Conservation (phyloP, 2,113 vertebrate genomes). For the Myxocyprinus asiaticus region DNA sequence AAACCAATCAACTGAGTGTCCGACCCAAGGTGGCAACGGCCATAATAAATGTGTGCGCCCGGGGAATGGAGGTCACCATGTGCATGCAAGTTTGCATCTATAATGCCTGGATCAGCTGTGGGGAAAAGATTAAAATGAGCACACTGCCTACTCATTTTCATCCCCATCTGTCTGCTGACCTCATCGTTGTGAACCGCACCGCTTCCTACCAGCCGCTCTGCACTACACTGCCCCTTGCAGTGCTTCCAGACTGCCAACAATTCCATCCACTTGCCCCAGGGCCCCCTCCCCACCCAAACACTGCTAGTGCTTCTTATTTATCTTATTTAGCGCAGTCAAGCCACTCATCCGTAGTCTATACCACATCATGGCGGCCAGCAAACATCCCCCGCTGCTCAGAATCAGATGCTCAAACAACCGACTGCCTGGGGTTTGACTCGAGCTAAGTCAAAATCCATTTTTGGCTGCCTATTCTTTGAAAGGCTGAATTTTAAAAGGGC, state of each 20-base stretch:
- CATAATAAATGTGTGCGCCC: constrained; percentile 30
- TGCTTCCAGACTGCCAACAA: constrained; percentile 2
- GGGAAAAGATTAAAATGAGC: constrained; percentile 74
- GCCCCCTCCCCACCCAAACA: constrained; percentile 27
- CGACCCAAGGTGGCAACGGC: constrained; percentile 43
- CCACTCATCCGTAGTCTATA: not conserved
- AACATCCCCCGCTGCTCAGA: not conserved
- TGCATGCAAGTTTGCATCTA: constrained; percentile 67
- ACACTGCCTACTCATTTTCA: constrained; percentile 71
- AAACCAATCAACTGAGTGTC: constrained; percentile 59
- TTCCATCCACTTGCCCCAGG: no score
- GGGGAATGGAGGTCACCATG: constrained; percentile 44
- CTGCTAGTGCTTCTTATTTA: constrained; percentile 11
- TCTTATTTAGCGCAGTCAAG: not conserved
- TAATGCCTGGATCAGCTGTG: constrained; percentile 73
- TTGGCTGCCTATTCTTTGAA: constrained; percentile 66
- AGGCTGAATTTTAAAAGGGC: constrained; percentile 73
- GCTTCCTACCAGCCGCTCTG: not conserved
- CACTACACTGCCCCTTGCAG: not conserved
- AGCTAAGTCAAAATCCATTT: constrained; percentile 50
- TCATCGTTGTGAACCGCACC: constrained; percentile 40
- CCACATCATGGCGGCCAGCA: not conserved
- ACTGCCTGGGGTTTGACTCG: not conserved
- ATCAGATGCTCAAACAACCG: constrained; percentile 33
- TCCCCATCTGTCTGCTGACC: constrained; percentile 81